Evolutionary conservation across 1,140 invertebrate species (phyloP).

Genomic region (Lepidurus arcticus): DNA sequence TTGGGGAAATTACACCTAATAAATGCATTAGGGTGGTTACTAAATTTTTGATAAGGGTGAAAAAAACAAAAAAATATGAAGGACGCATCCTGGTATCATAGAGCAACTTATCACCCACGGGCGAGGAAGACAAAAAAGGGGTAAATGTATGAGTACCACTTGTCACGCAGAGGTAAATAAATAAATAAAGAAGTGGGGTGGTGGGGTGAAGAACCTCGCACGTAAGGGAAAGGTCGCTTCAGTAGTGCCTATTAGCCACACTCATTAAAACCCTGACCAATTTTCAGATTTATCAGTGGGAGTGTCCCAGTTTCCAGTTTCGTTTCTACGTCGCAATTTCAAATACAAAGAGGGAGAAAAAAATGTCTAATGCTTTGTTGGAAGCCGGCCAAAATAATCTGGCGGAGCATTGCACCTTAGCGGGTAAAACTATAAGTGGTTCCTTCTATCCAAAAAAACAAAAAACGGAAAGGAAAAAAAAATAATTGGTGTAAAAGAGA

Average conservation of each 20-base stretch:
- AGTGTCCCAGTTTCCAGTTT: neutral
- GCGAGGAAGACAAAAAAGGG: neutral
- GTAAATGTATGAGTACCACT: neutral
- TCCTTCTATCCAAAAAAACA: too few relatives aligned
- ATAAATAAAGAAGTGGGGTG: neutral
- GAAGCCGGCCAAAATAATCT: neutral
- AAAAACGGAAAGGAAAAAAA: neutral
- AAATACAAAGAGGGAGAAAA: neutral
- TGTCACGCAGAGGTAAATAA: neutral
- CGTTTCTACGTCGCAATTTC: neutral
- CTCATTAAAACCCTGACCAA: neutral
- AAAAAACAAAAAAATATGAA: neutral
- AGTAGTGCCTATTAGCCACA: neutral
- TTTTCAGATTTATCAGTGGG: neutral
- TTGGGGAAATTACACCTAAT: constrained; percentile 7
- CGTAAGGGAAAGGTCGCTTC: neutral
- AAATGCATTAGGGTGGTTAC: constrained; percentile 17
- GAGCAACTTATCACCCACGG: neutral
- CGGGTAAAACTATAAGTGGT: neutral
- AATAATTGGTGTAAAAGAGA: neutral
- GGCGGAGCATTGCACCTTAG: neutral
- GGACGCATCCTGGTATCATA: neutral
- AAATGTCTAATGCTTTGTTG: neutral
- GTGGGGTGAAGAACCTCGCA: neutral
- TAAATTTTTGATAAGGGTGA: neutral